Percentiles rank a stretch among this genome's conserved stretches.
Conservation (phyloP, 2,797 vertebrate genomes). For the Echeneis naucrates region DNA sequence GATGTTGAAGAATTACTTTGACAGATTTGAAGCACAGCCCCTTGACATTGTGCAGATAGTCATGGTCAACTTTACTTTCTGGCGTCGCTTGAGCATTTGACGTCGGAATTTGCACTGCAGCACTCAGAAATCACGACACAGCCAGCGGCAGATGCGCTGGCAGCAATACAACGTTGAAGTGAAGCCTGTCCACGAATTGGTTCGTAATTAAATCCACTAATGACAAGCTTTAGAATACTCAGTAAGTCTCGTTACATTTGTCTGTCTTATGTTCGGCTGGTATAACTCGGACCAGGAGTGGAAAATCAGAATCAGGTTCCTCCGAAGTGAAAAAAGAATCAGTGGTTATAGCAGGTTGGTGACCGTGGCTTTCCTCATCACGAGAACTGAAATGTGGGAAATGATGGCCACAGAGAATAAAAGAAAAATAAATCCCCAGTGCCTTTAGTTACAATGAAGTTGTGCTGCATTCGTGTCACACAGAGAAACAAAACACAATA, state of each 20-base stretch:
- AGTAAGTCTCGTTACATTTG: not conserved
- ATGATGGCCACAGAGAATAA: not conserved
- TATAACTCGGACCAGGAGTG: constrained; percentile 15
- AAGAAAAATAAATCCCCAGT: not conserved
- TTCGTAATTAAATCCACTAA: not conserved
- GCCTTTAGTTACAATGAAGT: not conserved
- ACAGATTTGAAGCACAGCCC: not conserved
- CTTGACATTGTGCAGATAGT: not conserved
- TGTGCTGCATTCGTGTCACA: not conserved
- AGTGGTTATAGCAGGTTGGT: constrained; percentile 6
- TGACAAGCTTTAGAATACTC: constrained; percentile 7
- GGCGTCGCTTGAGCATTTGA: constrained; percentile 3
- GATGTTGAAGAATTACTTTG: constrained; percentile 2
- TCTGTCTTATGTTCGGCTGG: not conserved
- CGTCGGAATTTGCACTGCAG: constrained; percentile 1
- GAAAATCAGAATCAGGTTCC: constrained; percentile 1
- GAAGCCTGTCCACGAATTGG: not conserved
- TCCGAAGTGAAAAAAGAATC: not conserved
- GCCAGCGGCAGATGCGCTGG: not conserved
- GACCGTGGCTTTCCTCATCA: constrained; percentile 7
- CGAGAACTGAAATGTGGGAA: not conserved
- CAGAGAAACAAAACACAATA: not conserved
- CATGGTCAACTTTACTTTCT: constrained; percentile 1
- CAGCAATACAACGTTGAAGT: constrained; percentile 6
- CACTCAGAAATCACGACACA: constrained; percentile 1